A percentile compares a stretch with the other conserved stretches of the same genome.
phyloP scores from a whole-genome alignment of 2,888 invertebrate genomes.

The Torymus auratus region DNA sequence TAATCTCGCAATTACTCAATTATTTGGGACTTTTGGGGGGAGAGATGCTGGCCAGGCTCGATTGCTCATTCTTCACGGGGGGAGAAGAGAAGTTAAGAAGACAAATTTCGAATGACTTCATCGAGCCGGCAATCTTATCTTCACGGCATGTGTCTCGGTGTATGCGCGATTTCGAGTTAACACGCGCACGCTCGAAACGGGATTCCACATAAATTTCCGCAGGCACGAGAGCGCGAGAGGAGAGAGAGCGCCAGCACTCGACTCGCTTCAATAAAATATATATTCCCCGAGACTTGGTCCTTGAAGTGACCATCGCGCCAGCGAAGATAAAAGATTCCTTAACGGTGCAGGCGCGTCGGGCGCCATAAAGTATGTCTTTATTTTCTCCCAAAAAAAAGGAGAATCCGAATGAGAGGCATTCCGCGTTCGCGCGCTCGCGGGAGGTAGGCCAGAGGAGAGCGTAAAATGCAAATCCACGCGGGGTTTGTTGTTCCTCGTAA shows the following conservation, averaged over 20 bases:
- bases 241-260: too few species aligned
- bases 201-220: too few species aligned
- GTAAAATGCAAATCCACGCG: slow-evolving; percentile 33
- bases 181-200: too few species aligned
- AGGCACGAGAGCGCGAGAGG: too few species aligned
- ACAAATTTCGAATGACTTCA: not conserved
- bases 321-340: slow-evolving; percentile 3
- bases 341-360: slow-evolving; percentile 19
- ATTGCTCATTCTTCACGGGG: too few species aligned
- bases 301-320: not conserved
- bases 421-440: too few species aligned
- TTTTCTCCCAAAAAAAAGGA: not conserved
- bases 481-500: not conserved
- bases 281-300: too few species aligned
- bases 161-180: not conserved
- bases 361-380: slow-evolving; percentile 22
- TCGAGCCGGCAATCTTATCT: not conserved
- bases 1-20: slow-evolving; percentile 13
- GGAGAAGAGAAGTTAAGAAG: not conserved
- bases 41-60: too few species aligned
- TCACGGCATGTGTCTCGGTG: not conserved
- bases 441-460: not conserved
- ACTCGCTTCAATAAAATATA: too few species aligned
- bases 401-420: not conserved
- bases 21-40: not conserved